Base-by-base conservation (phyloP, 2,113 vertebrate genomes). In the Tragelaphus buxtoni region DNA sequence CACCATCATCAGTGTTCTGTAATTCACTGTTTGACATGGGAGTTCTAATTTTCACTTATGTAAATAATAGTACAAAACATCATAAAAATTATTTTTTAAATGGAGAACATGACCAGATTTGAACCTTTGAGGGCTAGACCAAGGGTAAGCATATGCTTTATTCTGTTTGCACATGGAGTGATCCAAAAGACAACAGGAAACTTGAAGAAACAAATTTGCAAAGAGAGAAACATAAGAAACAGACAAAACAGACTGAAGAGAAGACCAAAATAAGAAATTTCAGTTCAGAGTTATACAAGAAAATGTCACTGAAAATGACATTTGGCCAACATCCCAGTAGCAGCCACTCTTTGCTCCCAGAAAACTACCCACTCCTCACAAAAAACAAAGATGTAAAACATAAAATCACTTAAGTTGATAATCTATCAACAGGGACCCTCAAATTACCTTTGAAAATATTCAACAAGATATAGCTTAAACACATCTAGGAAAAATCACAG, bases 231-330 rank as follows among this genome's bases (percentile, higher is more conserved):
- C 14, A 11, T 24, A 32, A n/a, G 86, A 42, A 60, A 51, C 24
- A n/a, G 39, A 39, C 26, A 74, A 61, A 80, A 74, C 4, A 76
- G 72, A 53, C 6, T 53, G n/a, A 80, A 91, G 11, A 39, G 32
- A 30, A 88, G 88, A 72, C 22, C n/a, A 58, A 91, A 76, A 69
- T 55, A 24, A 91, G 17, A 81, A 92, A 94, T 18, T 74, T 85
- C 56, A 58, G 42, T 87, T 77, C 42, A 3, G 45, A 74, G 60
- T 26, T 91, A 28, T 51, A 77, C 10, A 83, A 81, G 69, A 94
- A 95, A 88, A 80, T 61, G 30, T 74, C 69, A 84, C 32, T 69
- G 32, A 95, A 80, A 93, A 93, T 84, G 76, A 84, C 39, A 77
- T 42, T n/a, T 76, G 79, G 28, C 3, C 63, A 80, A 74, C 53